Evolutionary conservation across 1,140 invertebrate genomes (phyloP).

Genomic region (Scaptomyza hsui): DNA sequence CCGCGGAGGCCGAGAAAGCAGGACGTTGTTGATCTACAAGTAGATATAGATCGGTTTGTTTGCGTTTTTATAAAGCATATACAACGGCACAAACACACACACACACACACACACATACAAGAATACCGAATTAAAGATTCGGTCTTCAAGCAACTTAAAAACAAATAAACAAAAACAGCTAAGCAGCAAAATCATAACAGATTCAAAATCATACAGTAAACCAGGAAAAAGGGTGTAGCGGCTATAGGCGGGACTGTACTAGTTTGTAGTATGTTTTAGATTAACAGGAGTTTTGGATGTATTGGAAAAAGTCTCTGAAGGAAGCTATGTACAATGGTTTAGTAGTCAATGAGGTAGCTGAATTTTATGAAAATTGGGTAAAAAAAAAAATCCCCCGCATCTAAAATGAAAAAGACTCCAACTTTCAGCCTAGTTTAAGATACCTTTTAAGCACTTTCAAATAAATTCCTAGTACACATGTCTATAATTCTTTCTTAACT

Average conservation of each 20-base stretch:
- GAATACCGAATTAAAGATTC: constrained; percentile 35
- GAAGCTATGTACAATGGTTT: background rate
- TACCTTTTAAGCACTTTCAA: no score
- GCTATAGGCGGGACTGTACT: constrained; percentile 19
- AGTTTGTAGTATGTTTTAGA: constrained; percentile 12
- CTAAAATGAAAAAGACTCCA: no score
- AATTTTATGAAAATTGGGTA: no score
- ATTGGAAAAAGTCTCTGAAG: background rate
- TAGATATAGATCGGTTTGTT: constrained; percentile 82
- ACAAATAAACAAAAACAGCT: constrained; percentile 33
- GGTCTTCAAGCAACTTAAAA: constrained; percentile 63
- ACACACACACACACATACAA: constrained; percentile 61
- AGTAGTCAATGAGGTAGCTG: background rate
- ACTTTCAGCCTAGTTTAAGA: no score
- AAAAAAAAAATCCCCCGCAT: no score
- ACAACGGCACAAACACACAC: constrained; percentile 69
- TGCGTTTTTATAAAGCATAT: constrained; percentile 60
- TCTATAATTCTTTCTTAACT: background rate
- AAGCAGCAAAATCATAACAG: constrained; percentile 32
- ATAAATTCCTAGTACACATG: no score
- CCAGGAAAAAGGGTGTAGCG: constrained; percentile 10
- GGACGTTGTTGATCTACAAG: constrained; percentile 84
- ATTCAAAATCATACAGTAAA: constrained; percentile 17
- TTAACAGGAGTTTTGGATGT: constrained; percentile 13
- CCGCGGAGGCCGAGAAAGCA: constrained; percentile 84